Evolutionary conservation across 1,140 invertebrate species (phyloP).

Genomic region (Leptopilina boulardi): DNA sequence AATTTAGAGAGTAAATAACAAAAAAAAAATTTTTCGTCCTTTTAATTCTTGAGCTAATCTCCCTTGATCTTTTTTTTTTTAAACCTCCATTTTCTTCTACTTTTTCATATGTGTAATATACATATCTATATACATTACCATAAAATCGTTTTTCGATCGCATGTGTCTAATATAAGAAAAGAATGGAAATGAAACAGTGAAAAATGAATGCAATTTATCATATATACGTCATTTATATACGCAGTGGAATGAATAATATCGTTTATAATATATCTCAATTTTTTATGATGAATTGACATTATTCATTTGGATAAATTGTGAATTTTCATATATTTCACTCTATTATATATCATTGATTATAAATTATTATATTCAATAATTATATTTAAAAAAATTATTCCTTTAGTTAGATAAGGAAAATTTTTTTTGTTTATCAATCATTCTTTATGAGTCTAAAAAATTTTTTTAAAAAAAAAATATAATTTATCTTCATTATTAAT

Average conservation of each 20-base stretch:
- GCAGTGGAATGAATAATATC: neutral
- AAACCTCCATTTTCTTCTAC: neutral
- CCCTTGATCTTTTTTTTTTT: neutral
- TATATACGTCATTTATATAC: neutral
- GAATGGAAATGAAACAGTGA: slow-evolving; percentile 22
- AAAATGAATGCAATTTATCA: slow-evolving; percentile 23
- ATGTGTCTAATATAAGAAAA: slow-evolving; percentile 31
- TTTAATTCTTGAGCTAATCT: neutral
- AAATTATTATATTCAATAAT: too few relatives aligned
- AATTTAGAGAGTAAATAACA: too few relatives aligned
- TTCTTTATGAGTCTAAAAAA: too few relatives aligned
- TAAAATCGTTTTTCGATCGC: slow-evolving; percentile 30
- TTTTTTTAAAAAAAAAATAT: too few relatives aligned
- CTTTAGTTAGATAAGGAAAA: too few relatives aligned
- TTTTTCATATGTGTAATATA: neutral
- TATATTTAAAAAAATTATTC: too few relatives aligned
- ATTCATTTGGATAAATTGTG: neutral
- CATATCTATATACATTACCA: neutral
- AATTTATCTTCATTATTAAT: too few relatives aligned
- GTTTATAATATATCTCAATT: neutral
- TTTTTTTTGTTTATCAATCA: too few relatives aligned
- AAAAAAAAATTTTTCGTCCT: neutral
- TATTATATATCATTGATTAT: too few relatives aligned
- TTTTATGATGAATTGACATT: neutral
- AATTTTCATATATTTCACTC: neutral